Evolutionary conservation across 2,113 vertebrate species (phyloP).

Genomic region (Dicrurus megarhynchus): DNA sequence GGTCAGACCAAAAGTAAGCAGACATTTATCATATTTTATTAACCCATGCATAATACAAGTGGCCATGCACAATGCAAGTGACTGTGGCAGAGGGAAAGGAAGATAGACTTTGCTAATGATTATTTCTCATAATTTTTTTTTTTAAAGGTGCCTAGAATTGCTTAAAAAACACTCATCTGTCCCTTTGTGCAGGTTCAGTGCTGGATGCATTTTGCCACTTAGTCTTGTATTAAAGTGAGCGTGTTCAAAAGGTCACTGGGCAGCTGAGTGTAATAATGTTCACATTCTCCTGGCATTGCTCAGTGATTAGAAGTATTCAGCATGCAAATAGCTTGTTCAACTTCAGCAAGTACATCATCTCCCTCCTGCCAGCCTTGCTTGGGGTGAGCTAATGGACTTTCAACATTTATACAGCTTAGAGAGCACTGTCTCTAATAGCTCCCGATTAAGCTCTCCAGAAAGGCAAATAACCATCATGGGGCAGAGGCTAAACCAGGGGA

Average conservation of each 20-base stretch:
- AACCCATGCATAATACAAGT: neutral
- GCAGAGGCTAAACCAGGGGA: neutral
- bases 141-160: neutral
- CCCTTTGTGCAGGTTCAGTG: neutral
- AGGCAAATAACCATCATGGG: neutral
- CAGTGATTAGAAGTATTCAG: slow-evolving; percentile 18
- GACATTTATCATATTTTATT: neutral
- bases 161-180: neutral
- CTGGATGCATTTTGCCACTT: neutral
- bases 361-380: slow-evolving; percentile 40
- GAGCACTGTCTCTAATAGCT: slow-evolving; percentile 20
- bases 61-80: neutral
- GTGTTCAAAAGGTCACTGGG: neutral
- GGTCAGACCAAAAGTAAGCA: neutral
- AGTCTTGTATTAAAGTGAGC: neutral
- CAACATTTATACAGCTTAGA: slow-evolving; percentile 2
- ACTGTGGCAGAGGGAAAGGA: neutral
- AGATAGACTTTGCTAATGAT: neutral
- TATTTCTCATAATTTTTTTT: neutral
- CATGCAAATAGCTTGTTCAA: slow-evolving; percentile 30
- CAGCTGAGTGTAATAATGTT: neutral
- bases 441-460: slow-evolving; percentile 32
- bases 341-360: slow-evolving; percentile 44
- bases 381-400: slow-evolving; percentile 51
- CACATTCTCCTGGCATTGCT: neutral